These are phyloP conservation scores for Paradoxurus hermaphroditus DNA, from an alignment of 2,113 vertebrate species.

Conservation along the genomic window DNA sequence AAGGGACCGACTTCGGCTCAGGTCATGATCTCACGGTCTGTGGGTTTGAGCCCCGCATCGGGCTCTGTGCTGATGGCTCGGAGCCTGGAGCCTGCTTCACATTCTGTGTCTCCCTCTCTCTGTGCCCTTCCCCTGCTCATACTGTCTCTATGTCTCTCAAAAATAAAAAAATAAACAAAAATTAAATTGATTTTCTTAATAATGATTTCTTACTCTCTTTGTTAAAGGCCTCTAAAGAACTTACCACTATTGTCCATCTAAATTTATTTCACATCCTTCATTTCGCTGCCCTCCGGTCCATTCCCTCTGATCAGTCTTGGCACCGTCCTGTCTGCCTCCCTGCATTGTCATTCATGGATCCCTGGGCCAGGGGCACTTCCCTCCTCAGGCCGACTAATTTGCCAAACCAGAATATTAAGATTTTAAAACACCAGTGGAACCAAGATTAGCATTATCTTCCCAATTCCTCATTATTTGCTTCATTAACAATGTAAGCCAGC, in stretches of 20 bases:
- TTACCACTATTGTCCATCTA: background rate
- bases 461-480: background rate
- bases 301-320: background rate
- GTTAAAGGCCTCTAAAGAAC: background rate
- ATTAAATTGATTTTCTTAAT: background rate
- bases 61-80: too few species aligned
- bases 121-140: too few species aligned
- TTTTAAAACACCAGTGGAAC: background rate
- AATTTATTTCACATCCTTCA: background rate
- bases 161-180: too few species aligned
- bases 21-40: too few species aligned
- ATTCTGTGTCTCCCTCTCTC: too few species aligned
- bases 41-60: too few species aligned
- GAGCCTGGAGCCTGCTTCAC: too few species aligned
- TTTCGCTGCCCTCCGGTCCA: background rate
- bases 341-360: background rate
- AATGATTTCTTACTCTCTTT: background rate
- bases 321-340: background rate
- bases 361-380: background rate
- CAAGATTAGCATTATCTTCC: background rate
- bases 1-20: too few species aligned
- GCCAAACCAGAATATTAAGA: background rate
- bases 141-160: too few species aligned
- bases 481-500: background rate
- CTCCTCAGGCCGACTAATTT: background rate